Base-by-base conservation (phyloP, 1,140 invertebrate species). In the Drosophila azteca region DNA sequence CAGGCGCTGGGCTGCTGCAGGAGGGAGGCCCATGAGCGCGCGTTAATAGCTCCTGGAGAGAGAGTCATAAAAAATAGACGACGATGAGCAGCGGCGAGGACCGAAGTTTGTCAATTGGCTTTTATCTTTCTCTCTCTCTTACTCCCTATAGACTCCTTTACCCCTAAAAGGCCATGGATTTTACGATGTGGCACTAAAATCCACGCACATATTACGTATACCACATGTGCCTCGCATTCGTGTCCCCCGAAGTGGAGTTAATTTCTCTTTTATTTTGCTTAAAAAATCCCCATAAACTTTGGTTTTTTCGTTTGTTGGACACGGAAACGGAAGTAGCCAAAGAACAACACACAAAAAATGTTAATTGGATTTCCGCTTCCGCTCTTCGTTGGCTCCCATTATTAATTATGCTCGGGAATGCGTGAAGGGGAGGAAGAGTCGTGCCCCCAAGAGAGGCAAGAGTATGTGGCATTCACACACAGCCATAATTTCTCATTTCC, bases 331-430 rank as follows among this genome's bases (percentile, higher is more conserved):
- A 73, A 73, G 70, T 64, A 73, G 39, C 70, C 70, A 43, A 55
- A 62, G 9, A 55, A n/a, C 41, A 26, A 43, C 6, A 44, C 29
- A 58, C 11, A 50, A 9, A 22, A 85, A 85, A 79, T 87, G 84
- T 75, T 87, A 85, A 87, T 87, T 81, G 82, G 78, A 87, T 87
- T 78, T 85, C 78, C 65, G 74, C 60, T 63, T 55, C 11, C 11
- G 43, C 24, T 53, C 22, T 53, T 54, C 35, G 41, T 65, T 61
- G 46, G 29, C 43, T 43, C 49, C 29, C 24, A 29, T 73, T 74
- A 74, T 74, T 73, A 74, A 74, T 74, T 74, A 74, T 74, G 69
- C 69, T 51, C 69, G 55, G 44, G 24, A 5, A 65, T 73, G 69
- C 54, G 61, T 51, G 24, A 63, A 72, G 26, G 13, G 9, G n/a